phyloP scores from a whole-genome alignment of 1,140 invertebrate species.

The Cydia fagiglandana region DNA sequence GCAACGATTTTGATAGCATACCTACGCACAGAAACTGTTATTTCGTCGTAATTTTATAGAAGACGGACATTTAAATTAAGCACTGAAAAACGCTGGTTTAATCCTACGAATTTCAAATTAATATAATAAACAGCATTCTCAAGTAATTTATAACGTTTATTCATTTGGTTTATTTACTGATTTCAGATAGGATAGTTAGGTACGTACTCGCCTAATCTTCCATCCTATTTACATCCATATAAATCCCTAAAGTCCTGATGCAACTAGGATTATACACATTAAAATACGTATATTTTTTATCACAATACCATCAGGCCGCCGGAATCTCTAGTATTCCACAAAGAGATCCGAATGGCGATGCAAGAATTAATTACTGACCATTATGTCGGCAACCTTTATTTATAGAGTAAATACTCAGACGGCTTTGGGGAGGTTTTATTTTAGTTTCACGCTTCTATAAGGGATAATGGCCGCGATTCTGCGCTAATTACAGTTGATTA shows the following conservation, averaged over 20 bases:
- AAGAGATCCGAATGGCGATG: slow-evolving; percentile 19
- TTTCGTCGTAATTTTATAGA: no score
- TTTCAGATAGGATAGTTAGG: no score
- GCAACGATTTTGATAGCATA: no score
- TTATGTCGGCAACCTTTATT: slow-evolving; percentile 27
- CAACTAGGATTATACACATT: not conserved
- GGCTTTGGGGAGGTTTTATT: not conserved
- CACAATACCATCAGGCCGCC: slow-evolving; percentile 14
- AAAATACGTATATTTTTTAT: slow-evolving; percentile 16
- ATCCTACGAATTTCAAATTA: no score
- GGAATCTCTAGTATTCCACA: slow-evolving; percentile 15
- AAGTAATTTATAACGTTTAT: no score
- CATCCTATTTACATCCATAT: no score
- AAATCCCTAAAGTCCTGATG: not conserved
- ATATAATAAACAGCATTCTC: no score
- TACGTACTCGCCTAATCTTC: no score
- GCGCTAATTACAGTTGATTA: slow-evolving; percentile 21
- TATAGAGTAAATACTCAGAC: slow-evolving; percentile 32
- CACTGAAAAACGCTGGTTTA: no score
- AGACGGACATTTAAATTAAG: no score
- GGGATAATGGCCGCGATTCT: not conserved
- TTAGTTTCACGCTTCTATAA: slow-evolving; percentile 12
- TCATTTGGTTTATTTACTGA: no score
- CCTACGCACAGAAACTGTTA: no score
- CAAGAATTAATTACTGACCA: slow-evolving; percentile 1